These are phyloP conservation scores for Megathymus violae DNA, from an alignment of 1,140 invertebrate genomes.

Conservation along the genomic window DNA sequence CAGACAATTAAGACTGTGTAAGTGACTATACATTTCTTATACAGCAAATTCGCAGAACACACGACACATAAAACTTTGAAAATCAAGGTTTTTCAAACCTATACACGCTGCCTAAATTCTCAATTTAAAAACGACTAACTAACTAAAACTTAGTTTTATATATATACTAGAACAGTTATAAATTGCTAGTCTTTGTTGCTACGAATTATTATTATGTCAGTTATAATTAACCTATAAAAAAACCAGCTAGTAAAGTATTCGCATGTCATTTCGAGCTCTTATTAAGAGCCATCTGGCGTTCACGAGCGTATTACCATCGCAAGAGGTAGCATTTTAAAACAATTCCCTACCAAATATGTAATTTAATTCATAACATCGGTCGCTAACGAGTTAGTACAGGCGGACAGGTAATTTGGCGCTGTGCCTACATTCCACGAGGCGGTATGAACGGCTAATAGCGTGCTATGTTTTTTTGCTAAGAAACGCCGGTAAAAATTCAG, in stretches of 20 bases:
- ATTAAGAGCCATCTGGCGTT: constrained; percentile 28
- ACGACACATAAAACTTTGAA: background rate
- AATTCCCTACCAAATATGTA: constrained; percentile 32
- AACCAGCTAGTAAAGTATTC: constrained; percentile 22
- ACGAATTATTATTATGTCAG: background rate
- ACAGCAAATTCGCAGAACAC: constrained; percentile 4
- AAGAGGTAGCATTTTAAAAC: constrained; percentile 15
- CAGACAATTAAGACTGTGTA: constrained; percentile 40
- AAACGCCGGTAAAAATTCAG: constrained; percentile 59
- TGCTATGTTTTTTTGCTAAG: constrained; percentile 50
- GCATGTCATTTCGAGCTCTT: constrained; percentile 18
- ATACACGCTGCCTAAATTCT: too few relatives aligned
- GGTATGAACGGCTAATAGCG: constrained; percentile 56
- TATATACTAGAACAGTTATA: background rate
- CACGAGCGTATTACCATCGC: background rate
- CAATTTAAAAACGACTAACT: too few relatives aligned
- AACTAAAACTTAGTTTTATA: too few relatives aligned
- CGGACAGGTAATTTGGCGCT: constrained; percentile 63
- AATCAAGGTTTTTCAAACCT: background rate
- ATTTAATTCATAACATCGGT: constrained; percentile 56
- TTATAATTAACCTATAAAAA: constrained; percentile 29
- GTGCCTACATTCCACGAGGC: constrained; percentile 60
- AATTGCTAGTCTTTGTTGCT: background rate
- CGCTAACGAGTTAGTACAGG: constrained; percentile 44
- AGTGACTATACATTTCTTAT: constrained; percentile 39